Percentiles rank a stretch among this genome's conserved stretches.
Evolutionary conservation across 2,888 invertebrate species (phyloP).

Genomic region (Napeogenes inachia): DNA sequence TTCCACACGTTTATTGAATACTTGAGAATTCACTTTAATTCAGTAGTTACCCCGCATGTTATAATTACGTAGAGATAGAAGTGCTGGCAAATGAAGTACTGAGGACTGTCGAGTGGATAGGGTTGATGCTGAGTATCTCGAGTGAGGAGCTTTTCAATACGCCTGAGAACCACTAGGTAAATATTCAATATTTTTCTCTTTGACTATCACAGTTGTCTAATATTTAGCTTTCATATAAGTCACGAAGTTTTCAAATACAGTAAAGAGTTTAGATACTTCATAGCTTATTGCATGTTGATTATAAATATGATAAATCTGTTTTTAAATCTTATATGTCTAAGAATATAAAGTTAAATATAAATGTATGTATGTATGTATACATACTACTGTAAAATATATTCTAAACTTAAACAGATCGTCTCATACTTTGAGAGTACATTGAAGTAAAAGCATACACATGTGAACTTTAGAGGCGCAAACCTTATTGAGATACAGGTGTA

Average conservation of each 20-base stretch:
- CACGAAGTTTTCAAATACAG: too few species aligned
- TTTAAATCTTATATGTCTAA: not conserved
- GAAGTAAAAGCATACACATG: not conserved
- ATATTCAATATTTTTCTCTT: not conserved
- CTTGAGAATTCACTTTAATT: too few species aligned
- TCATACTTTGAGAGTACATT: not conserved
- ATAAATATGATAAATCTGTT: not conserved
- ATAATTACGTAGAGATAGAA: conserved; percentile 3
- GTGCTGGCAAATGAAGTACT: not conserved
- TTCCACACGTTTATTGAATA: too few species aligned
- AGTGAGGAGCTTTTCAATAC: conserved; percentile 21
- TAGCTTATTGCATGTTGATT: not conserved
- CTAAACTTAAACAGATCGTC: not conserved
- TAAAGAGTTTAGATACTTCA: not conserved
- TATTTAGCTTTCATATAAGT: not conserved
- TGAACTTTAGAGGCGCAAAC: not conserved
- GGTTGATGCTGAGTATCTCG: conserved; percentile 17
- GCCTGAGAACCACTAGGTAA: conserved; percentile 8
- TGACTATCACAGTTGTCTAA: not conserved
- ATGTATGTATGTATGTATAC: too few species aligned
- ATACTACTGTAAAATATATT: too few species aligned
- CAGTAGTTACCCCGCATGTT: not conserved
- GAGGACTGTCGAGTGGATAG: conserved; percentile 7
- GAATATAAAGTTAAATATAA: not conserved
- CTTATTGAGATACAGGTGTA: not conserved